These are phyloP conservation scores for Panthera tigris DNA, from an alignment of 2,113 vertebrate species.

Conservation along the genomic window DNA sequence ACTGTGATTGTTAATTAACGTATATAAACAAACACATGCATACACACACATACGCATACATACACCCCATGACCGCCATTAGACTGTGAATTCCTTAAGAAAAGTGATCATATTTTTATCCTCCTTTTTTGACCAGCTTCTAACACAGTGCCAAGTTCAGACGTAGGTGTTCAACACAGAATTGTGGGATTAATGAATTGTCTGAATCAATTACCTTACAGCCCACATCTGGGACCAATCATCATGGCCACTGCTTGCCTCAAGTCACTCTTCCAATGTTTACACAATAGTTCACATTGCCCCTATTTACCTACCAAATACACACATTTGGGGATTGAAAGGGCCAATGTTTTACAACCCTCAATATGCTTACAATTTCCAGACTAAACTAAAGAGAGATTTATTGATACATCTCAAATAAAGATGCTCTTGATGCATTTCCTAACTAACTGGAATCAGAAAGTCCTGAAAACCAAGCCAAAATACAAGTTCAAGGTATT, in stretches of 20 bases:
- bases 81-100: neutral
- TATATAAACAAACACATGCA: neutral
- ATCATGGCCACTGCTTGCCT: neutral
- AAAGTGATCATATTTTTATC: neutral
- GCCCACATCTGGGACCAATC: neutral
- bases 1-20: neutral
- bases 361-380: neutral
- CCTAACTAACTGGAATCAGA: neutral
- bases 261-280: neutral
- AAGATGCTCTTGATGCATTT: neutral
- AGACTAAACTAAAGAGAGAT: neutral
- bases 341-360: neutral
- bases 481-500: neutral
- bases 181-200: neutral
- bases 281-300: neutral
- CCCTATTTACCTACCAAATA: neutral
- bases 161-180: neutral
- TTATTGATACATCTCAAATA: neutral
- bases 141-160: neutral
- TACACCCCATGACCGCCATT: neutral
- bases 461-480: slow-evolving; percentile 5
- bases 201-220: neutral
- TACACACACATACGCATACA: neutral
- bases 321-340: neutral
- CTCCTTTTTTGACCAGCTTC: neutral